Evolutionary conservation across 2,797 vertebrate genomes (phyloP).

Genomic region (Clamator glandarius): DNA sequence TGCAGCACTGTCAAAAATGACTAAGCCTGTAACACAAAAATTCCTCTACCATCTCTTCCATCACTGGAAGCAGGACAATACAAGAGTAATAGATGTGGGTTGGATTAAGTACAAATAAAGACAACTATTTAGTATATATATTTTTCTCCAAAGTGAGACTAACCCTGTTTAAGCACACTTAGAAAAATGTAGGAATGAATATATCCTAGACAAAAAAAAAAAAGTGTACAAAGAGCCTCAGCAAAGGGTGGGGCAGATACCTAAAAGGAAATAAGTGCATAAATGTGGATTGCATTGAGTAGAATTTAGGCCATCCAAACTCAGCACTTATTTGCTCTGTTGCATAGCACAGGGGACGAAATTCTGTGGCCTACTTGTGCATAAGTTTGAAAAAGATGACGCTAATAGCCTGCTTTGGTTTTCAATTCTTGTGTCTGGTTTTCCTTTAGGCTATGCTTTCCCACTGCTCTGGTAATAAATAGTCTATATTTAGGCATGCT

Average conservation of each 20-base stretch:
- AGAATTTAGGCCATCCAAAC: not conserved
- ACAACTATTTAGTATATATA: not conserved
- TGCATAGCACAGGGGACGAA: not conserved
- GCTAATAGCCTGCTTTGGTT: not conserved
- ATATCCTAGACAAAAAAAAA: not conserved
- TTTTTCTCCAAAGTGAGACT: not conserved
- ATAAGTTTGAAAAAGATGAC: slow-evolving; percentile 2
- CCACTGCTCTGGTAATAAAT: not conserved
- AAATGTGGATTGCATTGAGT: not conserved
- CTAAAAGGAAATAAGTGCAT: not conserved
- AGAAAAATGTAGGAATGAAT: not conserved
- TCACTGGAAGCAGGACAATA: not conserved
- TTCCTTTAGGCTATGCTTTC: slow-evolving; percentile 28
- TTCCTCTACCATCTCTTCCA: not conserved
- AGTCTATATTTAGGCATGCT: not conserved
- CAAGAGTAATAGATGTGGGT: not conserved
- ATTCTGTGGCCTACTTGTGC: slow-evolving; percentile 17
- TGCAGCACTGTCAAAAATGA: not conserved
- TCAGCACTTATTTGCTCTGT: not conserved
- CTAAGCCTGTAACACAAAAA: not conserved
- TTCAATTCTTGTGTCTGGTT: not conserved
- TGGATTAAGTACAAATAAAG: not conserved
- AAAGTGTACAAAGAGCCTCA: not conserved
- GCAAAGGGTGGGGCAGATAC: not conserved
- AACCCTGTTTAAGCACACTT: not conserved